Evolutionary conservation across 2,113 vertebrate genomes (phyloP).

Genomic region (Gallinago undulata): DNA sequence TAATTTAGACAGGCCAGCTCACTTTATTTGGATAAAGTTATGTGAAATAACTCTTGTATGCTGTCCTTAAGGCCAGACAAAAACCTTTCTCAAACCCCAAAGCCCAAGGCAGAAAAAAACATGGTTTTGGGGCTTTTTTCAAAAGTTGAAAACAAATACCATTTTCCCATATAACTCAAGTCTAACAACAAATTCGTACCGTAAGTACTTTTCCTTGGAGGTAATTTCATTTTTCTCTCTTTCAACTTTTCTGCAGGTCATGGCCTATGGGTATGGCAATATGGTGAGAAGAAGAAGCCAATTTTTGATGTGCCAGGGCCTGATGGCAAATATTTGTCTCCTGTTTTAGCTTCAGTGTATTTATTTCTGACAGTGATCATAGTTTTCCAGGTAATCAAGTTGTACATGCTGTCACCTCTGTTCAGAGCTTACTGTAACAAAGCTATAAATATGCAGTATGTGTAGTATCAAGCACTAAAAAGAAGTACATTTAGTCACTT

Average conservation of each 20-base stretch:
- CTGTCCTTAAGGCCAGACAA: not conserved
- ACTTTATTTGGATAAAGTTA: not conserved
- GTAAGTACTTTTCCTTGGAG: not conserved
- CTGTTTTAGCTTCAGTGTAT: constrained; percentile 87
- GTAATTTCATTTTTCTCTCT: constrained; percentile 12
- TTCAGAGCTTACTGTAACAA: not conserved
- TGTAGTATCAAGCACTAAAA: not conserved
- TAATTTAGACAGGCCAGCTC: not conserved
- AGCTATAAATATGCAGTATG: not conserved
- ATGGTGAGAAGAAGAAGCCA: constrained; percentile 85
- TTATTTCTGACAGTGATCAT: constrained; percentile 97
- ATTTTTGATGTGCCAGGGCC: constrained; percentile 89
- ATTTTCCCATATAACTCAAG: not conserved
- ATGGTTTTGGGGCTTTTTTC: not conserved
- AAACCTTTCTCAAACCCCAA: not conserved
- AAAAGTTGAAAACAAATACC: not conserved
- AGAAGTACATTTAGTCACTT: not conserved
- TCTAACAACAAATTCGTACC: not conserved
- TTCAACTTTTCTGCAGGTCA: constrained; percentile 80
- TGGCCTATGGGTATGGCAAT: constrained; percentile 89
- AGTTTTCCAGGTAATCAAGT: constrained; percentile 89
- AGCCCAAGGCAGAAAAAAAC: not conserved
- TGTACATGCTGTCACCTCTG: not conserved
- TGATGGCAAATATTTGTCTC: constrained; percentile 87
- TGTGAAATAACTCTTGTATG: not conserved